Evolutionary conservation across 2,113 vertebrate genomes (phyloP), one percentile per base, ranked within the genome.

Genomic region (Paramisgurnus dabryanus): DNA sequence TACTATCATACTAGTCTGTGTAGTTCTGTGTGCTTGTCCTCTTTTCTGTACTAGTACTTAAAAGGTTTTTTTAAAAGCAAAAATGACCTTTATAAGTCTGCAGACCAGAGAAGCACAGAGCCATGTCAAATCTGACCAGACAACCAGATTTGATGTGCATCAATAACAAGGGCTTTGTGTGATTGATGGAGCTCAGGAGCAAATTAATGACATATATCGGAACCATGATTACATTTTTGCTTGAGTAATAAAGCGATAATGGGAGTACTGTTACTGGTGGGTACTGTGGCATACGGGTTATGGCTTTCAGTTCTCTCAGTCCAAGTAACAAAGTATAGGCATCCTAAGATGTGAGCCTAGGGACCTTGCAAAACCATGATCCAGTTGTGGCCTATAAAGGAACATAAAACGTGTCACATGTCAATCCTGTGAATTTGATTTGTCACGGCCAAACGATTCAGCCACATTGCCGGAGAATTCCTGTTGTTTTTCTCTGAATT

Each of bases 101-200:
- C 4, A 27, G n/a, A 22, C 55, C 17, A 45, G 55, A 73, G 39
- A 10, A 45, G 40, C 41, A 4, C n/a, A 73, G 43, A 73, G 11
- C 27, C 7, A 13, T 18, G 12, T 45, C 39, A 15, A 71, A 43
- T 71, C 64, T 65, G 41, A 15, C 49, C 18, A 69, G 4, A 50
- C 10, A 41, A 55, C 5, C 55, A 58, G 55, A 58, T 58, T 58
- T 57, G 7, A 57, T 70, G 5, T 43, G n/a, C 22, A 39, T 40
- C 50, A 40, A 13, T 34, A 57, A 71, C 17, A 73, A 73, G 39
- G 55, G 70, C 70, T 67, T 67, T 67, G 39, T 69, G 55, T 27
- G 61, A 50, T 45, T 76, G 58, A 58, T 34, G 66, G 27, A 40
- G n/a, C 34, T 57, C 34, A 57, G 8, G 4, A 55, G 34, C 27